phyloP scores from a whole-genome alignment of 2,113 vertebrate genomes.

The Cygnus buccinator region DNA sequence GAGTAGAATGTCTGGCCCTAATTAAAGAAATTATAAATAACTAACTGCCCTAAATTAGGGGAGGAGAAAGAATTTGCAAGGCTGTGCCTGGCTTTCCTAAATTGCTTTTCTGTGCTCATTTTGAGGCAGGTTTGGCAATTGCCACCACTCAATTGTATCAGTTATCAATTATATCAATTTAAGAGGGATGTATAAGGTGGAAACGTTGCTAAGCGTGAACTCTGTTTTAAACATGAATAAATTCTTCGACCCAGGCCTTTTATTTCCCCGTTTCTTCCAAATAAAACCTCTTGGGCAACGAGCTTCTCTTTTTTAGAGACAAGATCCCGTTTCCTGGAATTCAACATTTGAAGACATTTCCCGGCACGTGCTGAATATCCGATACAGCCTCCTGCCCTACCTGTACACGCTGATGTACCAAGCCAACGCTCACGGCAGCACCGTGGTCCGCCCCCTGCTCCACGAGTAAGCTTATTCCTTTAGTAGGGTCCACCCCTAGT shows the following conservation, averaged over 20 bases:
- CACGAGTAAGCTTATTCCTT: conserved; percentile 83
- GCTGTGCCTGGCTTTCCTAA: not conserved
- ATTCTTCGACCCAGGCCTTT: not conserved
- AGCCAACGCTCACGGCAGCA: conserved; percentile 82
- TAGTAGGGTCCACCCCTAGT: too few relatives aligned
- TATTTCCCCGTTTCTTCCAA: too few relatives aligned
- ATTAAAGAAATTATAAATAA: not conserved
- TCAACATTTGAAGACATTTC: conserved; percentile 70
- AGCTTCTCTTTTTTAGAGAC: conserved; percentile 75
- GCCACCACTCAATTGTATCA: not conserved
- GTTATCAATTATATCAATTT: not conserved
- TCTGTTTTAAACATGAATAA: not conserved
- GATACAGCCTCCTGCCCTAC: conserved; percentile 88
- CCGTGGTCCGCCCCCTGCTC: conserved; percentile 87
- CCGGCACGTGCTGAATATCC: conserved; percentile 81
- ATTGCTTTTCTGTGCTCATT: not conserved
- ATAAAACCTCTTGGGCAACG: too few relatives aligned
- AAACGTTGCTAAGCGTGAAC: fast-evolving
- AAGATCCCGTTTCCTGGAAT: conserved; percentile 90
- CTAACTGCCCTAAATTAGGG: not conserved
- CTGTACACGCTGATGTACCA: conserved; percentile 89
- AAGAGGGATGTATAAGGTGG: not conserved
- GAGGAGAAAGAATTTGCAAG: not conserved
- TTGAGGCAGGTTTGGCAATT: not conserved
- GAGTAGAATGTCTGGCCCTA: not conserved